phyloP scores from a whole-genome alignment of 2,797 vertebrate species.

The Aeoliscus strigatus region DNA sequence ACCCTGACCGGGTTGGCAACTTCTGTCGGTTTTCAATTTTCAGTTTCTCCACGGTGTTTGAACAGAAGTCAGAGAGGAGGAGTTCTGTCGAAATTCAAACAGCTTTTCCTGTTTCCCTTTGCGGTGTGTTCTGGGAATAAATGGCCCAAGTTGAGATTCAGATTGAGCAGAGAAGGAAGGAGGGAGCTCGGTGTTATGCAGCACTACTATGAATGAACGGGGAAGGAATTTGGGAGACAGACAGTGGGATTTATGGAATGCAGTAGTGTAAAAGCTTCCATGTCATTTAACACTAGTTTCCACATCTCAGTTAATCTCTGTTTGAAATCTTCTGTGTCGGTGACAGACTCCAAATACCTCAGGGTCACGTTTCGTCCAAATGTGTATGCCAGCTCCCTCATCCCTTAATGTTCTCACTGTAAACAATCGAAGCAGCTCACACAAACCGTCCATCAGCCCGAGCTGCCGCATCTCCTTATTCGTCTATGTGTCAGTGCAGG shows the following conservation, averaged over 20 bases:
- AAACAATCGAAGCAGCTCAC: constrained; percentile 33
- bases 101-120: constrained; percentile 43
- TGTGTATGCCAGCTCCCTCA: constrained; percentile 7
- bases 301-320: constrained; percentile 26
- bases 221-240: constrained; percentile 43
- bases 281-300: constrained; percentile 36
- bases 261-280: constrained; percentile 19
- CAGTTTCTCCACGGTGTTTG: constrained; percentile 30
- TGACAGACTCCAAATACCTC: constrained; percentile 59
- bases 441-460: constrained; percentile 33
- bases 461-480: constrained; percentile 18
- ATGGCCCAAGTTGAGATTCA: constrained; percentile 32
- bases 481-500: neutral
- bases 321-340: constrained; percentile 47
- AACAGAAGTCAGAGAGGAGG: constrained; percentile 40
- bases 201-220: constrained; percentile 50
- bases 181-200: constrained; percentile 11
- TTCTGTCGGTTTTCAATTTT: constrained; percentile 33
- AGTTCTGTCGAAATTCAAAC: constrained; percentile 40
- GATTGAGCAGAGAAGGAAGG: constrained; percentile 26
- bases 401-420: constrained; percentile 28
- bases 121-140: constrained; percentile 43
- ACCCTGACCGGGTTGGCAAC: constrained; percentile 26
- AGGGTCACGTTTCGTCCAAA: constrained; percentile 47
- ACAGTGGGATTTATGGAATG: constrained; percentile 30